Base-by-base conservation (phyloP, 2,113 vertebrate species). In the Phrynosoma blainvillii region DNA sequence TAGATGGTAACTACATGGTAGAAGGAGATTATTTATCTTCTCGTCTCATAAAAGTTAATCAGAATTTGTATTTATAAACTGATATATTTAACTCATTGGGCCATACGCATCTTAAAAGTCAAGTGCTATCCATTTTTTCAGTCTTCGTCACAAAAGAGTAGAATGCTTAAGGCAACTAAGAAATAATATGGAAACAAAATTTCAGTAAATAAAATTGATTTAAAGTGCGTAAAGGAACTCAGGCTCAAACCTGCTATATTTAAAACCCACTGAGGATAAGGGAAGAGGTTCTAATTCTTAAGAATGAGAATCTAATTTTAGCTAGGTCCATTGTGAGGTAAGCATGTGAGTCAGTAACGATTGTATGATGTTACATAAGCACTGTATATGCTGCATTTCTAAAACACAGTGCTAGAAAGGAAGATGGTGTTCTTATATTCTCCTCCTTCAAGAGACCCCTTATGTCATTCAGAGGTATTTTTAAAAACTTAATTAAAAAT, bases 251-350 rank as follows among this genome's bases (percentile, higher is more conserved):
- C 68, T 23, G 86, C 92, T 94, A 91, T 93, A 93, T 95, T 94
- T 94, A 93, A 90, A 93, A 91, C 93, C 91, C 71, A 47, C 18
- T 90, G 25, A 87, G 92, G 40, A 89, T 91, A 93, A 94, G 91
- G 13, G 0, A 56, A 87, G 93, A 93, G 90, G 92, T 87, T 92
- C 91, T 3, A 90, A 87, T 90, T 94, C 94, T 95, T 95, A 94
- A 96, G 95, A 96, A 95, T 94, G 95, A 93, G 91, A 90, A 80
- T 89, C 94, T 96, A 96, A 95, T 95, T 96, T 96, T 96, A 96
- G 93, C 77, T 80, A 59, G 91, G 88, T 92, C 94, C 79, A 66
- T 56, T 89, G 91, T 94, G 94, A 96, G 93, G 94, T 94, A 94
- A 95, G 94, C 79, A 91, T 84, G 79, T 85, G 95, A 96, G 92